Evolutionary conservation across 2,797 vertebrate genomes (phyloP).

Genomic region (Eulemur coronatus): DNA sequence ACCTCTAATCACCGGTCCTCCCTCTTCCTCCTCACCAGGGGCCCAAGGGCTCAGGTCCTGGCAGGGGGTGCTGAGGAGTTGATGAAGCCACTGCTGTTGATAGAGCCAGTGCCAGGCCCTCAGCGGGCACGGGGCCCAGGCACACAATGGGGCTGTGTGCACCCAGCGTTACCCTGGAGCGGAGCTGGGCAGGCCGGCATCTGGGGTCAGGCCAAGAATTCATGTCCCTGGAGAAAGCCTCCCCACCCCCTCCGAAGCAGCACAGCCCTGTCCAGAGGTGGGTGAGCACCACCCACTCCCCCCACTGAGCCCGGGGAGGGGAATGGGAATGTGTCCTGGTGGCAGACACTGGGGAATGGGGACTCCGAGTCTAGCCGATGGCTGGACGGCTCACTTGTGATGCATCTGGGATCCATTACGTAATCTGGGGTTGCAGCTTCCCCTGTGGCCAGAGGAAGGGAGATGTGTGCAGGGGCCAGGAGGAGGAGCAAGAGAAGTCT

Average conservation of each 20-base stretch:
- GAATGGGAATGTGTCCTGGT: neutral
- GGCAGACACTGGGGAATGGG: neutral
- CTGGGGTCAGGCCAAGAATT: slow-evolving; percentile 76
- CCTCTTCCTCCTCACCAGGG: neutral
- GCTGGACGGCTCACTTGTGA: neutral
- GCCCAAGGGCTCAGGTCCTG: neutral
- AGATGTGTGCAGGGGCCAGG: neutral
- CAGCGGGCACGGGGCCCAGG: slow-evolving; percentile 64
- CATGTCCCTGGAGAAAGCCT: slow-evolving; percentile 62
- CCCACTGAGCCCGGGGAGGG: neutral
- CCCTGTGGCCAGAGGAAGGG: neutral
- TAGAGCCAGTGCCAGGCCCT: slow-evolving; percentile 64
- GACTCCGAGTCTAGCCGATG: neutral
- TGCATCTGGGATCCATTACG: neutral
- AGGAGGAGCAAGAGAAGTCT: neutral
- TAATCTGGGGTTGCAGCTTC: neutral
- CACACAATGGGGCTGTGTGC: slow-evolving; percentile 74
- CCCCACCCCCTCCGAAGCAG: slow-evolving; percentile 17
- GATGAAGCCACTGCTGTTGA: slow-evolving; percentile 32
- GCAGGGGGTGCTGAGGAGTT: slow-evolving; percentile 33
- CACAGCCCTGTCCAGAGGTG: neutral
- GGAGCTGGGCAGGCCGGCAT: slow-evolving; percentile 59
- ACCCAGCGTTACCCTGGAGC: slow-evolving; percentile 59
- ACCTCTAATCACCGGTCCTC: neutral
- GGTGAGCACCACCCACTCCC: neutral